Evolutionary conservation across 2,888 invertebrate species (phyloP).

Genomic region (Leptogaster cylindrica): DNA sequence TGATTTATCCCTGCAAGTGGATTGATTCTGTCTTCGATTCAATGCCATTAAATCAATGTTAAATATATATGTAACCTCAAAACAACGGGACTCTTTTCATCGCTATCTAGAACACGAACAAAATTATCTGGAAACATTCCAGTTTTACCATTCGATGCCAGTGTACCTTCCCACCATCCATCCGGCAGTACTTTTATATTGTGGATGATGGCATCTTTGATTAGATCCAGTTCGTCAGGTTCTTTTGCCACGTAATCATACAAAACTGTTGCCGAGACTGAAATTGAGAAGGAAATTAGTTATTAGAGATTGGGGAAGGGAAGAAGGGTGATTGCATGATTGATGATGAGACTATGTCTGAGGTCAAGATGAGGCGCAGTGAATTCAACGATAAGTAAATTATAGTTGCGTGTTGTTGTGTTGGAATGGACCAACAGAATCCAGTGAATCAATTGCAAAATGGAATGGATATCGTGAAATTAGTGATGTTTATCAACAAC

Average conservation of each 20-base stretch:
- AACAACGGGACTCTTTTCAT: slow-evolving; percentile 56
- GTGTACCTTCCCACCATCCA: slow-evolving; percentile 92
- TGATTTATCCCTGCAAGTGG: slow-evolving; percentile 57
- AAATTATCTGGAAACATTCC: slow-evolving; percentile 96
- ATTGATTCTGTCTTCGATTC: neutral
- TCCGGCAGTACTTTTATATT: slow-evolving; percentile 79
- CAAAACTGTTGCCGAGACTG: slow-evolving; percentile 84
- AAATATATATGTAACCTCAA: slow-evolving; percentile 58
- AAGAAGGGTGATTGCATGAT: neutral
- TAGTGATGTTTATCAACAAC: too few species aligned
- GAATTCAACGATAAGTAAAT: too few species aligned
- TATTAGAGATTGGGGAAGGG: too few species aligned
- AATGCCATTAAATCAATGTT: neutral
- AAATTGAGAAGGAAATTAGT: slow-evolving; percentile 49
- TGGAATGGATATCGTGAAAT: too few species aligned
- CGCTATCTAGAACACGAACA: slow-evolving; percentile 70
- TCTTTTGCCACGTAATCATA: slow-evolving; percentile 87
- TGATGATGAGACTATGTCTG: too few species aligned
- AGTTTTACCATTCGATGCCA: slow-evolving; percentile 71
- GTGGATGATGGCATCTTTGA: slow-evolving; percentile 82
- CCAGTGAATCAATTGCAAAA: too few species aligned
- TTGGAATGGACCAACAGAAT: too few species aligned
- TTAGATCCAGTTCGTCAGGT: slow-evolving; percentile 81
- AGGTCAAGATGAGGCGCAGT: too few species aligned
- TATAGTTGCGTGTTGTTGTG: too few species aligned